Evolutionary conservation across 2,113 vertebrate species (phyloP).

Genomic region (Triplophysa rosa): DNA sequence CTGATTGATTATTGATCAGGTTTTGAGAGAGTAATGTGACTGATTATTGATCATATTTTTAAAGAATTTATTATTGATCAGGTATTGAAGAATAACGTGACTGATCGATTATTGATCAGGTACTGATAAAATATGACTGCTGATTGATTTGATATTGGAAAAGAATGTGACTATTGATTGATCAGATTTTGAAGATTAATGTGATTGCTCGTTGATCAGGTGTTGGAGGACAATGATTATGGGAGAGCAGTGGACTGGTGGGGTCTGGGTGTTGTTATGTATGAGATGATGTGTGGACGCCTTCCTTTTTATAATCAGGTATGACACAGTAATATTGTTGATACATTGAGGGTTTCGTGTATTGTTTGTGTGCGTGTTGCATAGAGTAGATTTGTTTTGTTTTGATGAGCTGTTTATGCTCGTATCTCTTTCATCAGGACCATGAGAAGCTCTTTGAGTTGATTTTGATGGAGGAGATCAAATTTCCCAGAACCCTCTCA

Average conservation of each 20-base stretch:
- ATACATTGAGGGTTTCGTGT: neutral
- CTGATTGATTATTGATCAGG: neutral
- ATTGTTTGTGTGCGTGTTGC: neutral
- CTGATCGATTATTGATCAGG: slow-evolving; percentile 54
- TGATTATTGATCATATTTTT: too few relatives aligned
- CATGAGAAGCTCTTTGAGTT: slow-evolving; percentile 79
- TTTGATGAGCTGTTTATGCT: neutral
- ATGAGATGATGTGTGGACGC: slow-evolving; percentile 80
- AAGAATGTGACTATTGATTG: neutral
- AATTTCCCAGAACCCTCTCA: slow-evolving; percentile 76
- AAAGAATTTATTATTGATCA: neutral
- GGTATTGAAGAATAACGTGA: neutral
- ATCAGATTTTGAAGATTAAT: neutral
- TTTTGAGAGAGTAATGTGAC: too few relatives aligned
- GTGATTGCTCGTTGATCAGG: slow-evolving; percentile 57
- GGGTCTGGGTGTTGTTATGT: slow-evolving; percentile 77
- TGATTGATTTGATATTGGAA: neutral
- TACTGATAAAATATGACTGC: slow-evolving; percentile 64
- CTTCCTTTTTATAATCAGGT: slow-evolving; percentile 77
- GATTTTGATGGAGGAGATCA: slow-evolving; percentile 80
- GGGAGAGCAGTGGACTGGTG: slow-evolving; percentile 79
- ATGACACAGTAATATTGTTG: neutral
- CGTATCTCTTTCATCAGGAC: slow-evolving; percentile 63
- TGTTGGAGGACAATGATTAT: slow-evolving; percentile 78
- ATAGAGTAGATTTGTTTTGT: too few relatives aligned